Evolutionary conservation across 23 tunicate species (phyloP).

Genomic region (Oikopleura dioica): DNA sequence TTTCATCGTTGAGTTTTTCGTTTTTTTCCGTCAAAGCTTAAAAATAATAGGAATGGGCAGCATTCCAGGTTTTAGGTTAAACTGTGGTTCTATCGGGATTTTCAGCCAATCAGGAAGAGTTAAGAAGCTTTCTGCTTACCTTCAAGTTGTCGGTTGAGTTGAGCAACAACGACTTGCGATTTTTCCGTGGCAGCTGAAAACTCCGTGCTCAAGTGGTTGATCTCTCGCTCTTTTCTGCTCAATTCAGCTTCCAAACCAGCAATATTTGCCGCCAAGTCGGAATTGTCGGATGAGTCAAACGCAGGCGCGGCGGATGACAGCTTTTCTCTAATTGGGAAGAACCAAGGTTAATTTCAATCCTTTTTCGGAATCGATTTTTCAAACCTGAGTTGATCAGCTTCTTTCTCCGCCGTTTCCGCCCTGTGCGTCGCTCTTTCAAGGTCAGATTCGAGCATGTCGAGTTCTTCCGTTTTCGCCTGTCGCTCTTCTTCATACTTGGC

Average conservation of each 20-base stretch:
- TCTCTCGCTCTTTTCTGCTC: slow-evolving; percentile 64
- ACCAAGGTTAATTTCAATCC: not conserved
- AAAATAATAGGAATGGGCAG: not conserved
- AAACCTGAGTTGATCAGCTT: slow-evolving; percentile 25
- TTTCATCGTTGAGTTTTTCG: not conserved
- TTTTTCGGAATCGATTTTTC: slow-evolving; percentile 18
- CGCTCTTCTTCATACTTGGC: not conserved
- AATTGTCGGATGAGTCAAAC: not conserved
- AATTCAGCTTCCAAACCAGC: slow-evolving; percentile 52
- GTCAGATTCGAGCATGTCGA: slow-evolving; percentile 54
- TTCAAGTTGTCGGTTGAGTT: not conserved
- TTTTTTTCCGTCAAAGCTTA: not conserved
- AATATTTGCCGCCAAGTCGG: not conserved
- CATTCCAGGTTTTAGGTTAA: not conserved
- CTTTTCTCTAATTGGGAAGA: not conserved
- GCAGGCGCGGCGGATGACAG: slow-evolving; percentile 4
- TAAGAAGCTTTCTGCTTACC: too few relatives aligned
- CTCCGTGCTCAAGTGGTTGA: slow-evolving; percentile 13
- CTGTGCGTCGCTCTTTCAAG: slow-evolving; percentile 54
- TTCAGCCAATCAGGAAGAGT: too few relatives aligned
- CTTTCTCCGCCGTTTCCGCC: slow-evolving; percentile 28
- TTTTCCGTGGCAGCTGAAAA: not conserved
- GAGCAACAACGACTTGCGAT: not conserved
- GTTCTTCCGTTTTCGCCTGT: slow-evolving; percentile 34
- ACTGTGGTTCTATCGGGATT: too few relatives aligned